A percentile compares a stretch with the other conserved stretches of the same genome.
Conservation (phyloP, 1,140 invertebrate genomes). For the Schlechtendalia chinensis region DNA sequence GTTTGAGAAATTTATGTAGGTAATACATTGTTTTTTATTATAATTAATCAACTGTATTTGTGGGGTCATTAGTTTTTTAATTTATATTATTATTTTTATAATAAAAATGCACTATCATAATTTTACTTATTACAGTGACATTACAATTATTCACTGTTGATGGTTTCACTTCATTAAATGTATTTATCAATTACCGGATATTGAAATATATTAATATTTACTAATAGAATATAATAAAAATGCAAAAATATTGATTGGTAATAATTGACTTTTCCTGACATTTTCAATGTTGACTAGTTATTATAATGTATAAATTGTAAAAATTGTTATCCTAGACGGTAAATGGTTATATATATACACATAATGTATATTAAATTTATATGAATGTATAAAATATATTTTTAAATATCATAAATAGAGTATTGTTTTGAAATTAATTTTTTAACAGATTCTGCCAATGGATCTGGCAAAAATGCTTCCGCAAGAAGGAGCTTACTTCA, state of each 20-base stretch:
- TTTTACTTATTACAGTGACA: too few species aligned
- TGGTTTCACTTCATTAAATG: too few species aligned
- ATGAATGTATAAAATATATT: neutral
- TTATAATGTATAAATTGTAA: neutral
- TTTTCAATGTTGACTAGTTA: slow-evolving; percentile 1
- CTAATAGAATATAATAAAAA: too few species aligned
- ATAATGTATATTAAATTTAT: neutral
- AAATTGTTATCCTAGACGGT: neutral
- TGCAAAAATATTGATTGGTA: neutral
- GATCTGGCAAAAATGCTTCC: slow-evolving; percentile 68
- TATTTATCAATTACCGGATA: too few species aligned
- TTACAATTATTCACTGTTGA: too few species aligned
- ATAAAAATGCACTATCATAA: too few species aligned
- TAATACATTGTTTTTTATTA: too few species aligned
- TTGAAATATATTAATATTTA: too few species aligned
- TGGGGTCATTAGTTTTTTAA: too few species aligned
- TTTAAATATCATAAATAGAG: neutral
- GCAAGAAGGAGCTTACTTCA: slow-evolving; percentile 65
- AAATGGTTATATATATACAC: neutral
- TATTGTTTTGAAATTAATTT: slow-evolving; percentile 30
- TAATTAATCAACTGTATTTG: too few species aligned
- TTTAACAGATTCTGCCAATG: slow-evolving; percentile 54
- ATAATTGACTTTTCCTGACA: neutral
- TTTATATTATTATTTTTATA: too few species aligned
- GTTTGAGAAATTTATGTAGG: too few species aligned